Evolutionary conservation across 2,113 vertebrate species (phyloP).

Genomic region (Rhizomys pruinosus): DNA sequence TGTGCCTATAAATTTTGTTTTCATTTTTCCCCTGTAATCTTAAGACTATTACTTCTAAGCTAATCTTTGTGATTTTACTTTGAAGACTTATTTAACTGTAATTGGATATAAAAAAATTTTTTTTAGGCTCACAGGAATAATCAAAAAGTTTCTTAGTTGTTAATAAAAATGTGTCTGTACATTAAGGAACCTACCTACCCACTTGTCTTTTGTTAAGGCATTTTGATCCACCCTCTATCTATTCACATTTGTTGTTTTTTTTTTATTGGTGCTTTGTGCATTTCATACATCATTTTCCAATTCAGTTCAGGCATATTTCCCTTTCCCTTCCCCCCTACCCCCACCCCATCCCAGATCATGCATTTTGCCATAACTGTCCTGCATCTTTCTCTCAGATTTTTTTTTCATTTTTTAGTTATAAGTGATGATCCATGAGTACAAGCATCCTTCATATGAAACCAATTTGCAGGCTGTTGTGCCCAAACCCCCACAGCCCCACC

Average conservation of each 20-base stretch:
- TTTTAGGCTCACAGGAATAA: constrained; percentile 7
- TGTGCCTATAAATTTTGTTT: constrained; percentile 14
- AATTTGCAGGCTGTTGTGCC: no score
- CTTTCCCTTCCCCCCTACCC: no score
- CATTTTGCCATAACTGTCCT: no score
- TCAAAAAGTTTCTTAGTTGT: neutral
- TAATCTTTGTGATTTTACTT: constrained; percentile 7
- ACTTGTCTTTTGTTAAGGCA: neutral
- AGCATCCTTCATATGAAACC: no score
- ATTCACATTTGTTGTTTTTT: neutral
- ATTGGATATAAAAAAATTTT: neutral
- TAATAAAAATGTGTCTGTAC: neutral
- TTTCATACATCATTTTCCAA: no score
- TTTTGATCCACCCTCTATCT: neutral
- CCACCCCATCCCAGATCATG: no score
- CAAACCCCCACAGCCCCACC: no score
- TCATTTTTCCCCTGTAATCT: neutral
- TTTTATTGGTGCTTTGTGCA: no score
- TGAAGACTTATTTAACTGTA: constrained; percentile 45
- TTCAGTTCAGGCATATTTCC: no score
- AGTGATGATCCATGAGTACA: no score
- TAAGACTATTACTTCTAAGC: constrained; percentile 18
- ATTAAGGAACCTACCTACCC: neutral
- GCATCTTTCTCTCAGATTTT: no score
- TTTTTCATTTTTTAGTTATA: no score